Evolutionary conservation across 2,888 invertebrate species (phyloP), one percentile per base, ranked within the genome.

Genomic region (Disparrhopalites patrizii): DNA sequence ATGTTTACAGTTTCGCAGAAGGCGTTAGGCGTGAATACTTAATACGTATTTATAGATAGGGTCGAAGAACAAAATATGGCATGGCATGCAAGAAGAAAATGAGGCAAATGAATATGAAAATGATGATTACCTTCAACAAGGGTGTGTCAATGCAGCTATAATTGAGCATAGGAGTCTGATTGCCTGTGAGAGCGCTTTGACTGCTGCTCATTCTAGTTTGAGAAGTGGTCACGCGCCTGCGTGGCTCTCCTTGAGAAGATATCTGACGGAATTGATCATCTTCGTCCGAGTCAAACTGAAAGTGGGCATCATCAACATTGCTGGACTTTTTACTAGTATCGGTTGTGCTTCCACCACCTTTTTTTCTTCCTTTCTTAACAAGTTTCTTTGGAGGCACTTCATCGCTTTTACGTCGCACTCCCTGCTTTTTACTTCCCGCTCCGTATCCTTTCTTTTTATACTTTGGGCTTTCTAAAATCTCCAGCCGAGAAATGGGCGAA

Each of bases 91-190:
- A 10, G 56, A 23, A 28, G 13, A 51, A 13, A 27, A 56, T 51
- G 18, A 63, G 15, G 23, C 28, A 38, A 31, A 51, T 8, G 15
- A 62, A 30, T 54, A 68, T 47, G 54, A 68, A 65, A 47, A 62
- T 40, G 50, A 51, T 58, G 69, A 71, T 73, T 78, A 83, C 84
- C 78, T 82, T 81, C 23, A 85, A 77, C 47, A 80, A 77, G 5
- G 83, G 83, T 25, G 83, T 82, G 62, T 78, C 77, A 82, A 85
- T 83, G 2, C 66, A 70, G 63, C 81, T 80, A 72, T 83, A 85
- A 72, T 83, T 77, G 20, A 81, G 79, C 76, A 82, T 79, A 1
- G 84, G 84, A 18, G 84, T 83, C 33, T 58, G 54, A 51, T 38
- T 3, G n/a, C 20, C 20, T 3, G n/a, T 38, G 23, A 8, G n/a